Percentiles rank a stretch among this genome's conserved stretches.
Evolutionary conservation across 64 coral and sea anemone species (phyloP).

Genomic region (Montipora capricornis): DNA sequence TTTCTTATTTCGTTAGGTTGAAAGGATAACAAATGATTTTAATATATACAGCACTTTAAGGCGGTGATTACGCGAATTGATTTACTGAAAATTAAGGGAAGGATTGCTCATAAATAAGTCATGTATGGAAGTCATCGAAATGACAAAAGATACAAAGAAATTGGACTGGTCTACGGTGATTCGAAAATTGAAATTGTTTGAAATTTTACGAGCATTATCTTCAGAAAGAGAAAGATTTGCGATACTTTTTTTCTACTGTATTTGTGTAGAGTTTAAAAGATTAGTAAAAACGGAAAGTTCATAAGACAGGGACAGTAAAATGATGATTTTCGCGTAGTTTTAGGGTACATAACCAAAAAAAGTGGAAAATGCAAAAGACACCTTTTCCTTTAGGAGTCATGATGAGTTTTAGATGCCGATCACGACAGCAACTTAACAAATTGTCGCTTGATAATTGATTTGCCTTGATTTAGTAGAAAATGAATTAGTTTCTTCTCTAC

Average conservation of each 20-base stretch:
- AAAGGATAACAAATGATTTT: neutral
- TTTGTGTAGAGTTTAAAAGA: neutral
- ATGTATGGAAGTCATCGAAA: constrained; percentile 5
- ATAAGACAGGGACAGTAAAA: no score
- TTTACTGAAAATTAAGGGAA: neutral
- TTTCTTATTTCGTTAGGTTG: neutral
- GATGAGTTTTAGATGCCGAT: no score
- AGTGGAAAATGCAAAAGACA: no score
- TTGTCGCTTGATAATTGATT: neutral
- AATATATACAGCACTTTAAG: neutral
- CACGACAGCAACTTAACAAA: neutral
- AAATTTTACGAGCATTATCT: neutral
- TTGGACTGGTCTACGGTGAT: neutral
- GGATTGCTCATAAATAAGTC: constrained; percentile 30
- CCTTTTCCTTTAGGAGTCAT: no score
- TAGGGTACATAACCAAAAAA: no score
- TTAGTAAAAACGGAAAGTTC: no score
- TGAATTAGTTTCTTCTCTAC: neutral
- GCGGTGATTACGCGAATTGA: neutral
- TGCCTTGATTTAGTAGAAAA: neutral
- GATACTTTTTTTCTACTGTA: neutral
- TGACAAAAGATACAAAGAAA: constrained; percentile 34
- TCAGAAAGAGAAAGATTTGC: neutral
- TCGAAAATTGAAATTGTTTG: neutral
- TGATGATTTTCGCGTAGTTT: no score